Conservation (phyloP, 2,113 vertebrate species). For the Eubucco bourcierii region DNA sequence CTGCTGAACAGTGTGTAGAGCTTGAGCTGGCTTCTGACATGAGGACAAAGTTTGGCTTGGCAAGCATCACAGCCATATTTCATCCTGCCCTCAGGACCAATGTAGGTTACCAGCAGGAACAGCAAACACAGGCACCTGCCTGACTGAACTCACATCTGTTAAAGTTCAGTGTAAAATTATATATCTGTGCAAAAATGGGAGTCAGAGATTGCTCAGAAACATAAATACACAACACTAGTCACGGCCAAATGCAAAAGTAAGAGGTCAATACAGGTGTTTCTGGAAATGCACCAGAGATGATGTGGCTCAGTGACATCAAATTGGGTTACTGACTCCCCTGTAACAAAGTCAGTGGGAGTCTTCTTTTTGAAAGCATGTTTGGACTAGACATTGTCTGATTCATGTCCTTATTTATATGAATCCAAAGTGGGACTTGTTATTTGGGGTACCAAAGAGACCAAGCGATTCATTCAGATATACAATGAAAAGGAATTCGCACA, state of each 20-base stretch:
- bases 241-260: too few species aligned
- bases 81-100: not conserved
- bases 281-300: not conserved
- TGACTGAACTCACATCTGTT: not conserved
- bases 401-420: not conserved
- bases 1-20: not conserved
- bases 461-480: not conserved
- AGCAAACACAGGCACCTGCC: not conserved
- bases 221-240: not conserved
- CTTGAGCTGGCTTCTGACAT: not conserved
- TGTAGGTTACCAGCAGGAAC: not conserved
- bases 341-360: not conserved
- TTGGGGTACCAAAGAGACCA: not conserved
- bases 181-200: not conserved
- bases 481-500: constrained; percentile 26
- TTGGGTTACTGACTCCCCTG: constrained; percentile 9
- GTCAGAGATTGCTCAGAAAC: not conserved
- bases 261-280: not conserved
- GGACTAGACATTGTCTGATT: constrained; percentile 2
- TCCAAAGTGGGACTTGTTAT: constrained; percentile 1
- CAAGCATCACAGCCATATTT: not conserved
- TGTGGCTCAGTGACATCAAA: not conserved
- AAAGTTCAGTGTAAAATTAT: not conserved
- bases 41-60: not conserved
- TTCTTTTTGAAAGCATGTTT: not conserved